These are phyloP conservation scores for Nettapus auritus DNA, from an alignment of 2,113 vertebrate genomes.

Conservation along the genomic window DNA sequence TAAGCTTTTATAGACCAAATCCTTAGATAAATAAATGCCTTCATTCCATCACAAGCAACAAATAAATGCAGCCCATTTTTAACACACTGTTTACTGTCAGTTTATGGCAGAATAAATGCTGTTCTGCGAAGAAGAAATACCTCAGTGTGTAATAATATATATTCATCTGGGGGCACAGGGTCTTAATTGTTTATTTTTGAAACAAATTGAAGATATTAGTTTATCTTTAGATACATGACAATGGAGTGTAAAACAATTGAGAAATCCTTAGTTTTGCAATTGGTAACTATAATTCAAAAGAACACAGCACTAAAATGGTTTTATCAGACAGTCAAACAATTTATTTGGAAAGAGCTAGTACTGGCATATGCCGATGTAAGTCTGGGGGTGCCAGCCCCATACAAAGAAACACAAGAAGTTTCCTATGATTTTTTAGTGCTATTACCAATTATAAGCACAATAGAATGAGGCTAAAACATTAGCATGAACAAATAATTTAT, in stretches of 20 bases:
- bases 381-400: not conserved
- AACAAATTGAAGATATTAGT: not conserved
- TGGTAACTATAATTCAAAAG: not conserved
- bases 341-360: not conserved
- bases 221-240: not conserved
- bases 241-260: not conserved
- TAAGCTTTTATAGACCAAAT: not conserved
- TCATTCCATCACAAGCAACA: not conserved
- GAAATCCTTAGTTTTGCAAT: not conserved
- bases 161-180: not conserved
- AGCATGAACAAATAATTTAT: not conserved
- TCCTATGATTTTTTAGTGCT: not conserved
- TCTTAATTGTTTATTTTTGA: not conserved
- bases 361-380: not conserved
- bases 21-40: not conserved
- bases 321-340: not conserved
- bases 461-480: not conserved
- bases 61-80: not conserved
- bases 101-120: not conserved
- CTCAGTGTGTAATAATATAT: not conserved
- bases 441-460: not conserved
- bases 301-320: rapidly evolving
- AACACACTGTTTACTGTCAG: not conserved
- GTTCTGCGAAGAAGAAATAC: not conserved
- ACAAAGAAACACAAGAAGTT: not conserved